Evolutionary conservation across 2,888 invertebrate genomes (phyloP).

Genomic region (Callimorpha dominula): DNA sequence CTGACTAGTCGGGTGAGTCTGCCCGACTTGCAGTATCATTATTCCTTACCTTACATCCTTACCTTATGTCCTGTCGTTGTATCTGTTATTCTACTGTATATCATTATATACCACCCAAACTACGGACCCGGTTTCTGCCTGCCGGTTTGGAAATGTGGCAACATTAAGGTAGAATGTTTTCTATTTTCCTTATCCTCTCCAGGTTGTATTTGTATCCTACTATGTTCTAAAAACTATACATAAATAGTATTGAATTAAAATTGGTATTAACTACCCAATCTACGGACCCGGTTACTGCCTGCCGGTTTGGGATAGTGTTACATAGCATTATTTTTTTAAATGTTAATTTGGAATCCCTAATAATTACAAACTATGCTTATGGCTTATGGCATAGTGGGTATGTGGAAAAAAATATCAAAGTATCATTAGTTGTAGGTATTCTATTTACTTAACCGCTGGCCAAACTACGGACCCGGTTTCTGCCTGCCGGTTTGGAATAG

Average conservation of each 20-base stretch:
- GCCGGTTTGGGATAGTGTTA: neutral
- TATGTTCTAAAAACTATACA: neutral
- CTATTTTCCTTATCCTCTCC: neutral
- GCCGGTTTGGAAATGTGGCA: neutral
- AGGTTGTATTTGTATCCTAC: neutral
- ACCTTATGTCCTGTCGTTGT: neutral
- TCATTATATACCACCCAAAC: neutral
- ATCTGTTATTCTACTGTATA: neutral
- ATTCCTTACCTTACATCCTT: neutral
- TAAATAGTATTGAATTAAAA: neutral
- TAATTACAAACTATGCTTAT: neutral
- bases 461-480: slow-evolving; percentile 11
- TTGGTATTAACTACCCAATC: neutral
- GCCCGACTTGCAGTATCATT: slow-evolving; percentile 6
- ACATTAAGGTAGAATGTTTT: neutral
- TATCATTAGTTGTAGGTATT: neutral
- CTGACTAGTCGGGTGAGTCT: slow-evolving; percentile 13
- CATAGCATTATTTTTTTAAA: neutral
- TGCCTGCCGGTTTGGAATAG: slow-evolving; percentile 10
- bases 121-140: slow-evolving; percentile 6
- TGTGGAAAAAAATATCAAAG: neutral
- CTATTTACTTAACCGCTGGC: neutral
- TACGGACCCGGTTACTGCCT: slow-evolving; percentile 5
- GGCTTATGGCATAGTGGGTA: neutral
- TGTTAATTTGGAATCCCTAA: neutral